Percentiles rank a stretch among this genome's conserved stretches.
Conservation (phyloP, 2,888 invertebrate species). For the Trissonchulus latispiculum region DNA sequence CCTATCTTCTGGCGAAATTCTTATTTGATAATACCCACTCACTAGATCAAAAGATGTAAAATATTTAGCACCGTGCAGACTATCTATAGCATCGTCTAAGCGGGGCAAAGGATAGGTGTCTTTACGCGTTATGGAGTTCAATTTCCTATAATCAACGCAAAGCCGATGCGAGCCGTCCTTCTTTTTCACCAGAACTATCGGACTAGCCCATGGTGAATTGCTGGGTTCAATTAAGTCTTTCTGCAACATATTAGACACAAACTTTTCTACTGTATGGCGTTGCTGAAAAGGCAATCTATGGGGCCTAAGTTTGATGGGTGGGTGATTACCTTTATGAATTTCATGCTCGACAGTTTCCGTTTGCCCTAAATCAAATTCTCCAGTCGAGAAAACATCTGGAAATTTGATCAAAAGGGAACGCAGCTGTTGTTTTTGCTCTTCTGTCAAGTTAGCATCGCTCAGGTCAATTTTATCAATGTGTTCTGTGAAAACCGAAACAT, state of each 20-base stretch:
- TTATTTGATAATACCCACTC: background rate
- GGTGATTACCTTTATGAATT: background rate
- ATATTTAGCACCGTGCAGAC: background rate
- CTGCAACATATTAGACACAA: background rate
- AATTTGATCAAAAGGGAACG: background rate
- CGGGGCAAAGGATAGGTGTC: slow-evolving; percentile 26
- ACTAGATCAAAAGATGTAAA: background rate
- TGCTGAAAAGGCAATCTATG: background rate
- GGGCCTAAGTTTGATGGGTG: background rate
- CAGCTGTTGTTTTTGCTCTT: background rate
- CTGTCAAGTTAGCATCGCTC: background rate
- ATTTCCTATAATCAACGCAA: slow-evolving; percentile 29
- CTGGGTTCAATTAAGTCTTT: slow-evolving; percentile 28
- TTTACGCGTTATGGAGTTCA: slow-evolving; percentile 26
- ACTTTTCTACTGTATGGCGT: background rate
- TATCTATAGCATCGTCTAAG: slow-evolving; percentile 22
- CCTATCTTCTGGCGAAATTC: background rate
- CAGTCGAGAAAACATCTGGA: background rate
- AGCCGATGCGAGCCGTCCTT: slow-evolving; percentile 31
- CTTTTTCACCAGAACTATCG: slow-evolving; percentile 40
- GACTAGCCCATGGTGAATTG: slow-evolving; percentile 38
- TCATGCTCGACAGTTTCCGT: background rate
- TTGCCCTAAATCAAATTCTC: background rate
- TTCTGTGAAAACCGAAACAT: no score
- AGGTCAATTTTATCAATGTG: background rate